phyloP scores from a whole-genome alignment of 2,888 invertebrate genomes.

The Leucophenga montana region DNA sequence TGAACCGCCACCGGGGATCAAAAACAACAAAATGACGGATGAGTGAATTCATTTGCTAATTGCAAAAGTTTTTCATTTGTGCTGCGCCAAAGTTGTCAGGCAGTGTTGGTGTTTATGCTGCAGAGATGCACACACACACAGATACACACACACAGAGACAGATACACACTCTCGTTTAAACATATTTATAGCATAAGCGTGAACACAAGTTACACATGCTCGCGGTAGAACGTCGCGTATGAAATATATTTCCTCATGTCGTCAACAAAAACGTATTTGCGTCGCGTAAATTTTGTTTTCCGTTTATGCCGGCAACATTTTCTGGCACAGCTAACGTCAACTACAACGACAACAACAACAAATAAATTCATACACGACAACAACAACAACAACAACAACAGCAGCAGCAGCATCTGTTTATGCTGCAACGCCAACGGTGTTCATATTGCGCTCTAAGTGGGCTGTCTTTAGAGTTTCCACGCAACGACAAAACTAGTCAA shows the following conservation, averaged over 20 bases:
- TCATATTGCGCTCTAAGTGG: conserved; percentile 30
- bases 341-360: conserved; percentile 3
- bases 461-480: not conserved
- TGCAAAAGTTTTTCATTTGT: conserved; percentile 64
- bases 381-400: conserved; percentile 18
- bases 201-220: conserved; percentile 18
- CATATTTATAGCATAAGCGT: conserved; percentile 3
- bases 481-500: no score
- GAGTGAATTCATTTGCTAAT: conserved; percentile 71
- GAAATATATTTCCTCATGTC: conserved; percentile 43
- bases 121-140: not conserved
- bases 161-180: not conserved
- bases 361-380: not conserved
- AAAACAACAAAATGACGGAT: conserved; percentile 68
- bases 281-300: conserved; percentile 44
- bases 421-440: conserved; percentile 20
- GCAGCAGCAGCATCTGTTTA: conserved; percentile 27
- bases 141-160: conserved; percentile 10
- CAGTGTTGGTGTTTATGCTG: no score
- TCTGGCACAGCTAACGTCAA: conserved; percentile 9
- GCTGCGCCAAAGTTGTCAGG: not conserved
- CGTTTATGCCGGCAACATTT: conserved; percentile 29
- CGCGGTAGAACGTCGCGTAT: conserved; percentile 30
- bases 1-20: conserved; percentile 63
- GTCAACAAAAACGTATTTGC: conserved; percentile 49